A percentile compares a stretch with the other conserved stretches of the same genome.
Evolutionary conservation across 2,888 invertebrate species (phyloP).

Genomic region (Pterostichus niger): DNA sequence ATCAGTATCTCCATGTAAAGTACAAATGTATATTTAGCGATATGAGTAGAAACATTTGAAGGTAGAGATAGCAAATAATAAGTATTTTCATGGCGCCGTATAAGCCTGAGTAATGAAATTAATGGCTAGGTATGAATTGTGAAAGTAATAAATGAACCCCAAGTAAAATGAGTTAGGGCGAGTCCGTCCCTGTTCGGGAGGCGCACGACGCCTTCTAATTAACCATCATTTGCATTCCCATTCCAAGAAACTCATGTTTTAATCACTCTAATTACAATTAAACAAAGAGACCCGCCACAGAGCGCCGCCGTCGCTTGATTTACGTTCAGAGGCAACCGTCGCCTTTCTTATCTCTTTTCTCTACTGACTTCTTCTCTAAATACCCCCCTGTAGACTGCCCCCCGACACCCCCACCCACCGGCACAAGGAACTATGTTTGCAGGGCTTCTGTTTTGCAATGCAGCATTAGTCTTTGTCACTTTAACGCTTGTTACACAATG

Average conservation of each 20-base stretch:
- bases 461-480: slow-evolving; percentile 45
- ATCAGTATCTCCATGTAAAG: not conserved
- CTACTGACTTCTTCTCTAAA: slow-evolving; percentile 4
- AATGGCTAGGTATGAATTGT: slow-evolving; percentile 21
- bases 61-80: slow-evolving; percentile 20
- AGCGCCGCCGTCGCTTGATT: slow-evolving; percentile 34
- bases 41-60: not conserved
- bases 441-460: slow-evolving; percentile 32
- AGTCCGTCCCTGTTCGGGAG: slow-evolving; percentile 16
- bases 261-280: slow-evolving; percentile 68
- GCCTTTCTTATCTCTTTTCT: slow-evolving; percentile 45
- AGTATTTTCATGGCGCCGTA: not conserved
- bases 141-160: slow-evolving; percentile 52
- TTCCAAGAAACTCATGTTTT: slow-evolving; percentile 68
- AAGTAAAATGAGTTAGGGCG: slow-evolving; percentile 27
- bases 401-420: not conserved
- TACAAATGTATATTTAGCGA: not conserved
- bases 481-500: slow-evolving; percentile 11
- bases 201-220: slow-evolving; percentile 66
- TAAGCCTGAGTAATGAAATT: slow-evolving; percentile 20
- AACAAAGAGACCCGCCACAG: slow-evolving; percentile 48
- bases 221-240: slow-evolving; percentile 68
- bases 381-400: slow-evolving; percentile 8
- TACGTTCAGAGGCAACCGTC: not conserved
- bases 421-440: not conserved